phyloP scores from a whole-genome alignment of 1,140 invertebrate genomes.

The Drosophila pseudoobscura region DNA sequence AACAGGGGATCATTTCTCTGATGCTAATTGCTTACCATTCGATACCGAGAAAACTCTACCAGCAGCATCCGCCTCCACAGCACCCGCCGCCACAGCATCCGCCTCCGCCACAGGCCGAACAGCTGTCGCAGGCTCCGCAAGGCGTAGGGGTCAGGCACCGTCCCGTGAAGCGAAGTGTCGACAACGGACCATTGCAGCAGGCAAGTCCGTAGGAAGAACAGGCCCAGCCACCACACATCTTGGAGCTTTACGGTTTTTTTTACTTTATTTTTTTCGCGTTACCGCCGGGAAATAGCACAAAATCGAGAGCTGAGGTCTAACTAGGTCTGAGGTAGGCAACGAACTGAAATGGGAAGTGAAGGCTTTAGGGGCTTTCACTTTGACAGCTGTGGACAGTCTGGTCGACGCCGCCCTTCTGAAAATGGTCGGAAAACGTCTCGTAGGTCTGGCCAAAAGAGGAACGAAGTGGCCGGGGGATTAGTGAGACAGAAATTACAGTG shows the following conservation, averaged over 20 bases:
- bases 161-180: conserved; percentile 58
- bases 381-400: conserved; percentile 64
- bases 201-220: conserved; percentile 61
- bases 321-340: conserved; percentile 28
- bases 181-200: conserved; percentile 60
- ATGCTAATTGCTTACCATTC: conserved; percentile 4
- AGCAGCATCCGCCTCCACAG: conserved; percentile 1
- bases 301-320: conserved; percentile 35
- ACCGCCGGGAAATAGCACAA: conserved; percentile 11
- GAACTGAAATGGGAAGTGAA: conserved; percentile 27
- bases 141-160: conserved; percentile 61
- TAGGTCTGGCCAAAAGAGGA: conserved; percentile 10
- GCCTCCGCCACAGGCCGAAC: conserved; percentile 30
- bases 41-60: not conserved
- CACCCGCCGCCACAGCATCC: conserved; percentile 19
- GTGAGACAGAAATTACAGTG: not conserved
- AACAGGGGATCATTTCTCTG: no score
- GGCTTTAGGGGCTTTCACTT: conserved; percentile 2
- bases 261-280: conserved; percentile 18
- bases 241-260: conserved; percentile 1
- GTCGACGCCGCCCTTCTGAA: conserved; percentile 31
- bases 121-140: conserved; percentile 55
- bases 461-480: no score
- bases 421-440: not conserved
- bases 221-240: conserved; percentile 72